Conservation (phyloP, 2,797 vertebrate genomes). For the Onychomys torridus region DNA sequence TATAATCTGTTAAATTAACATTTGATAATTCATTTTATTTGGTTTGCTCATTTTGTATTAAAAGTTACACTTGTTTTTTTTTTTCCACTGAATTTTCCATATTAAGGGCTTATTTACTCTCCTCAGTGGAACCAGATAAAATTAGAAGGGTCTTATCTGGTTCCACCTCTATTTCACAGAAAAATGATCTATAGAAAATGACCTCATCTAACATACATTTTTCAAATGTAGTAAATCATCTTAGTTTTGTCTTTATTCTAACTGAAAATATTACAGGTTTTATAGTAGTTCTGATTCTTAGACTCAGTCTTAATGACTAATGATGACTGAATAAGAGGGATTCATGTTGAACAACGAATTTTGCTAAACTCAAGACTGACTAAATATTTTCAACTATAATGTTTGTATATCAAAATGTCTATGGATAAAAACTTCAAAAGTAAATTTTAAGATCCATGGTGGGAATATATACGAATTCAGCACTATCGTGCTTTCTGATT, state of each 20-base stretch:
- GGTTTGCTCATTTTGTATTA: constrained; percentile 31
- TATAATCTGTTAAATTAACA: background rate
- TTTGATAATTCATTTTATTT: background rate
- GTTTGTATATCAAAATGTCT: background rate
- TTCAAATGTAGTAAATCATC: background rate
- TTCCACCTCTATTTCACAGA: background rate
- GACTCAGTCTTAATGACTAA: background rate
- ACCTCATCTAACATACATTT: background rate
- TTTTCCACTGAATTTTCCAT: constrained; percentile 6
- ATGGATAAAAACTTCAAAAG: background rate
- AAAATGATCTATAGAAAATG: background rate
- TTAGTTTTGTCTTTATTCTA: constrained; percentile 10
- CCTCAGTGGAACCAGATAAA: background rate
- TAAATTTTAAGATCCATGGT: constrained; percentile 6
- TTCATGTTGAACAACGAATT: background rate
- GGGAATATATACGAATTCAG: background rate
- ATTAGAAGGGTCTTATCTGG: background rate
- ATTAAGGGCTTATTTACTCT: constrained; percentile 12
- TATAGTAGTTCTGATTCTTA: background rate
- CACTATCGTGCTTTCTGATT: background rate
- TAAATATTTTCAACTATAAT: constrained; percentile 19
- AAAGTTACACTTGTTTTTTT: background rate
- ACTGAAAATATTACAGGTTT: constrained; percentile 41
- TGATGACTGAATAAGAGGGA: constrained; percentile 4
- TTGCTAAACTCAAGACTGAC: background rate